Evolutionary conservation across 2,888 invertebrate species (phyloP).

Genomic region (Physocephala rufipes): DNA sequence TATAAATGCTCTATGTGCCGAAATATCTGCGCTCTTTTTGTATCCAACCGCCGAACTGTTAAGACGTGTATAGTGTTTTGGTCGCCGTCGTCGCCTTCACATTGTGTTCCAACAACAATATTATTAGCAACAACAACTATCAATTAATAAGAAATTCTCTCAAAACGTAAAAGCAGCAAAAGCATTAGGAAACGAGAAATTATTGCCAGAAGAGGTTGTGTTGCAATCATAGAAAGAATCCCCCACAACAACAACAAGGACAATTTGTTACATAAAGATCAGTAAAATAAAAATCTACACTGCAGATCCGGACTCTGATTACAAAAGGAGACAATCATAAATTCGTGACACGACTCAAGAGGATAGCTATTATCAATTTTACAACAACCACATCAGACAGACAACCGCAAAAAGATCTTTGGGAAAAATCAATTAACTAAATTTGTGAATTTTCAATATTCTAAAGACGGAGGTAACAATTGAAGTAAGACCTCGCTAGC

Average conservation of each 20-base stretch:
- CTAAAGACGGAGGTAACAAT: constrained; percentile 31
- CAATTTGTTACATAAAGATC: constrained; percentile 51
- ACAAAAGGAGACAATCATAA: constrained; percentile 20
- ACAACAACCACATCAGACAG: neutral
- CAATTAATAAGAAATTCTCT: constrained; percentile 38
- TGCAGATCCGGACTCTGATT: constrained; percentile 2
- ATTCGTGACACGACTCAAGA: too few species aligned
- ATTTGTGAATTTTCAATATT: constrained; percentile 37
- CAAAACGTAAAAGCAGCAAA: constrained; percentile 40
- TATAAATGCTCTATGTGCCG: constrained; percentile 51
- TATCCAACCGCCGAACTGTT: constrained; percentile 52
- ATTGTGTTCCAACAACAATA: constrained; percentile 42
- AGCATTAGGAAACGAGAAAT: constrained; percentile 28
- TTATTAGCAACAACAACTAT: constrained; percentile 16
- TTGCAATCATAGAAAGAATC: constrained; percentile 35
- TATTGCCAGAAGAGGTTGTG: constrained; percentile 29
- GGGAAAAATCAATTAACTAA: constrained; percentile 49
- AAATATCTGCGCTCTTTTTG: constrained; percentile 56
- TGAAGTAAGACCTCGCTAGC: constrained; percentile 24
- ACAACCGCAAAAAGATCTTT: constrained; percentile 30
- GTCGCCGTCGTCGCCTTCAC: constrained; percentile 42
- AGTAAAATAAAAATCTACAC: constrained; percentile 7
- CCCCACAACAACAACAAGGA: too few species aligned
- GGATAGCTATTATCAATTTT: too few species aligned
- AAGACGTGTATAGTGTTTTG: constrained; percentile 52